Conservation (phyloP, 2,888 invertebrate genomes). For the Helicoverpa assulta region DNA sequence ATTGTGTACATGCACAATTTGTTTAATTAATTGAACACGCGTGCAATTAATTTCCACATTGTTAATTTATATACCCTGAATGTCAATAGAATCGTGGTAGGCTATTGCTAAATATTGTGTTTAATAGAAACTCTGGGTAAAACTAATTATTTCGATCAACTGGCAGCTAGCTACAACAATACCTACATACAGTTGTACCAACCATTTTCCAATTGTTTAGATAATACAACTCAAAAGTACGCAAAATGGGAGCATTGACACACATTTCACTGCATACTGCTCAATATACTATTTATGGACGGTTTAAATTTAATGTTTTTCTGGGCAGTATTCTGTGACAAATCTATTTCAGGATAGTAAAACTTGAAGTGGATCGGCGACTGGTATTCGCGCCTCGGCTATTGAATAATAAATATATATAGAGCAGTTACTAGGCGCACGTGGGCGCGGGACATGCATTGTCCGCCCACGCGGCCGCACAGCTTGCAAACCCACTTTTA, state of each 20-base stretch:
- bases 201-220: constrained; percentile 42
- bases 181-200: constrained; percentile 22
- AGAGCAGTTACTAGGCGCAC: constrained; percentile 67
- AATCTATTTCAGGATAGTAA: constrained; percentile 26
- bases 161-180: constrained; percentile 7
- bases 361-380: constrained; percentile 65
- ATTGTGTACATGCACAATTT: constrained; percentile 23
- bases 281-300: not conserved
- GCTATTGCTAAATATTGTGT: not conserved
- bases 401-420: constrained; percentile 80
- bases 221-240: too few species aligned
- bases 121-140: constrained; percentile 1
- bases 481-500: constrained; percentile 62
- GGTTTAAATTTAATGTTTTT: constrained; percentile 1
- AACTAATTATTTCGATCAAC: constrained; percentile 33
- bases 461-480: constrained; percentile 64
- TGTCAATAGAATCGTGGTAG: not conserved
- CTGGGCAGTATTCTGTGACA: not conserved
- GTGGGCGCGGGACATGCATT: constrained; percentile 70
- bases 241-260: too few species aligned
- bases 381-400: constrained; percentile 62
- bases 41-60: constrained; percentile 24
- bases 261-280: too few species aligned
- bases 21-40: constrained; percentile 36
- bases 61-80: constrained; percentile 16